Evolutionary conservation across 2,888 invertebrate species (phyloP).

Genomic region (Anticlea derivata): DNA sequence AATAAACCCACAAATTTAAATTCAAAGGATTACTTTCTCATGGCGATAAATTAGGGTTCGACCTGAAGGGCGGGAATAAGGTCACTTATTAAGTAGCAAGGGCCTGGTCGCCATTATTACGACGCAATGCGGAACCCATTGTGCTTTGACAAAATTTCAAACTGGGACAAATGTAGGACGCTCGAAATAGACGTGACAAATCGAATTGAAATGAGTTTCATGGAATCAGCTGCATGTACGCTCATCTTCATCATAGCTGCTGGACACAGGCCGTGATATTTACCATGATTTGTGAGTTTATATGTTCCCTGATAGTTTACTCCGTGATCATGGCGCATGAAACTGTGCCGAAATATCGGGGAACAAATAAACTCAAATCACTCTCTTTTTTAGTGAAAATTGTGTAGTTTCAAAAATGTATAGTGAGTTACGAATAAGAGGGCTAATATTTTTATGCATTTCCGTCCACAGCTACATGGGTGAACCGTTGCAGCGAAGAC

Average conservation of each 20-base stretch:
- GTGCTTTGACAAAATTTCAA: constrained; percentile 17
- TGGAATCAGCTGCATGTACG: background rate
- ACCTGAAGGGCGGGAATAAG: constrained; percentile 13
- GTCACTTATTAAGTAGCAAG: constrained; percentile 21
- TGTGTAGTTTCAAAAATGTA: too few species aligned
- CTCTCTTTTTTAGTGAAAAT: too few species aligned
- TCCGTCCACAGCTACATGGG: constrained; percentile 86
- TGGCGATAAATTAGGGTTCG: constrained; percentile 12
- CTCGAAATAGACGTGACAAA: background rate
- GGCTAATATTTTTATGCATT: background rate
- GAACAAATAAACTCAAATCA: too few species aligned
- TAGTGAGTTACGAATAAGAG: too few species aligned
- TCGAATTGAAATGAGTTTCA: background rate
- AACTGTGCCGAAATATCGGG: too few species aligned
- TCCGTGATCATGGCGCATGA: too few species aligned
- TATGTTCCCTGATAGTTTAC: too few species aligned
- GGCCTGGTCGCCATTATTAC: constrained; percentile 8
- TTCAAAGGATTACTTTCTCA: constrained; percentile 4
- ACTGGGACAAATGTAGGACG: background rate
- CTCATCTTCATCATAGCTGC: too few species aligned
- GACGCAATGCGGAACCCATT: constrained; percentile 22
- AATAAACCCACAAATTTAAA: constrained; percentile 1
- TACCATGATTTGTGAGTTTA: too few species aligned
- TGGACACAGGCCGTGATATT: too few species aligned
- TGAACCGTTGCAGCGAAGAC: constrained; percentile 88